phyloP scores from a whole-genome alignment of 1,140 invertebrate species.

The Anoplolepis gracilipes region DNA sequence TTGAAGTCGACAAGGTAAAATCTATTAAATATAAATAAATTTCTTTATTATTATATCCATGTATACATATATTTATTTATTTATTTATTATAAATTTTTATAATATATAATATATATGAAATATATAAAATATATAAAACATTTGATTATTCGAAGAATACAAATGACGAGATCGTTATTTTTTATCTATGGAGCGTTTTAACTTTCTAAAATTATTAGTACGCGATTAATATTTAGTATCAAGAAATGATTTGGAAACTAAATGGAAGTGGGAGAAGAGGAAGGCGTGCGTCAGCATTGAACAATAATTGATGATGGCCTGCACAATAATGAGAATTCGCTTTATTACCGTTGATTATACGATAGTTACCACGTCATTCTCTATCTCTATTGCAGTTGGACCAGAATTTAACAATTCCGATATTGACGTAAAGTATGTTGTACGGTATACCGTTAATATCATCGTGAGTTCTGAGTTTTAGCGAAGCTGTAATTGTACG shows the following conservation, averaged over 20 bases:
- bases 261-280: not conserved
- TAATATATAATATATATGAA: no score
- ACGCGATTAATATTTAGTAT: constrained; percentile 46
- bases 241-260: constrained; percentile 36
- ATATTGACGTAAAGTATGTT: constrained; percentile 60
- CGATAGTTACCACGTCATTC: constrained; percentile 50
- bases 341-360: constrained; percentile 59
- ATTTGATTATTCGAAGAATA: not conserved
- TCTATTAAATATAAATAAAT: no score
- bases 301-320: constrained; percentile 54
- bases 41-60: no score
- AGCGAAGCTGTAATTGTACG: constrained; percentile 64
- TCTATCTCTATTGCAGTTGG: constrained; percentile 28
- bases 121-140: constrained; percentile 22
- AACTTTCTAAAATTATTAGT: not conserved
- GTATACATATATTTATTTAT: no score
- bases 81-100: no score
- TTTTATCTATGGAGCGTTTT: not conserved
- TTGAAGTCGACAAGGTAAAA: no score
- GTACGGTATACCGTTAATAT: constrained; percentile 65
- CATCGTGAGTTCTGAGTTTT: constrained; percentile 70
- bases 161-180: not conserved
- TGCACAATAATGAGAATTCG: constrained; percentile 40
- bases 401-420: constrained; percentile 38
- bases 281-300: constrained; percentile 20